Conservation (phyloP, 2,888 invertebrate species). For the Lampropteryx suffumata region DNA sequence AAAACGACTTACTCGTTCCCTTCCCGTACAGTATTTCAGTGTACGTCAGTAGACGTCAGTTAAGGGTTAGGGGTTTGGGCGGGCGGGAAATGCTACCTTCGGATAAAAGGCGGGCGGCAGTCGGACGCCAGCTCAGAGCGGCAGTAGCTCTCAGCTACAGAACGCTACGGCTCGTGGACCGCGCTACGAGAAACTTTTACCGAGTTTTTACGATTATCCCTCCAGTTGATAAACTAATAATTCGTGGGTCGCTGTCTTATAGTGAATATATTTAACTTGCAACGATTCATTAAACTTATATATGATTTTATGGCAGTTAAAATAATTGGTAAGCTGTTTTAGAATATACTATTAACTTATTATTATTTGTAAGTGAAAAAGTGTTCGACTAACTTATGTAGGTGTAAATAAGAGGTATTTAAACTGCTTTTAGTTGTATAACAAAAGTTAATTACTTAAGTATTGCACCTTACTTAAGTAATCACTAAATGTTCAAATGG, state of each 20-base stretch:
- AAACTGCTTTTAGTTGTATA: too few relatives aligned
- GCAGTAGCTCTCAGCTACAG: slow-evolving; percentile 56
- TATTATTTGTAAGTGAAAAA: too few relatives aligned
- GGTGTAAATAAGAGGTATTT: too few relatives aligned
- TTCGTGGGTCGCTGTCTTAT: slow-evolving; percentile 26
- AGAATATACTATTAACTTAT: too few relatives aligned
- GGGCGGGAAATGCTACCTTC: slow-evolving; percentile 31
- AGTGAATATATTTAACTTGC: slow-evolving; percentile 13
- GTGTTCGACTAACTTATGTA: too few relatives aligned
- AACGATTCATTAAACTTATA: background rate
- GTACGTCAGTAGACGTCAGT: slow-evolving; percentile 32
- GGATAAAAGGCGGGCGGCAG: slow-evolving; percentile 64
- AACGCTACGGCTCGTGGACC: slow-evolving; percentile 47
- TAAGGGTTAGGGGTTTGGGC: slow-evolving; percentile 23
- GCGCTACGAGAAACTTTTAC: slow-evolving; percentile 53
- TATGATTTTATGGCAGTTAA: slow-evolving; percentile 21
- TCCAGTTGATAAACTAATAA: slow-evolving; percentile 6
- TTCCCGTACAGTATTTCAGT: slow-evolving; percentile 31
- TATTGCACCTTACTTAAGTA: too few relatives aligned
- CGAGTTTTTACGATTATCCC: slow-evolving; percentile 39
- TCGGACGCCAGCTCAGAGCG: slow-evolving; percentile 57
- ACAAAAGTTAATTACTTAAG: too few relatives aligned
- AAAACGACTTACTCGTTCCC: slow-evolving; percentile 35
- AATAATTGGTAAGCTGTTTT: slow-evolving; percentile 40
- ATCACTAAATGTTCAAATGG: too few relatives aligned